Evolutionary conservation across 2,888 invertebrate genomes (phyloP).

Genomic region (Clusia tigrina): DNA sequence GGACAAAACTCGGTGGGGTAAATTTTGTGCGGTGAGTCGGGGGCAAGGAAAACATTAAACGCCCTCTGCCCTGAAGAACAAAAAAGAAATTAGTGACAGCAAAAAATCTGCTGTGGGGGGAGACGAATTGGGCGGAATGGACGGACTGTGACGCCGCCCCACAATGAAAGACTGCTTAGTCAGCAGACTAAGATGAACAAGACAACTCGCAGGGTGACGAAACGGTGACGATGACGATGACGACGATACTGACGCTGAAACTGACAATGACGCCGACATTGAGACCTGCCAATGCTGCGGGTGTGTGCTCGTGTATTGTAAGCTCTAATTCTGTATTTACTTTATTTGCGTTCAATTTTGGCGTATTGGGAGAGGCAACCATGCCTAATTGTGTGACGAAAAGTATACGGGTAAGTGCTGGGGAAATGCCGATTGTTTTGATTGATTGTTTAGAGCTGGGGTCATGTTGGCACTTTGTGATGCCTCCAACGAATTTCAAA

Average conservation of each 20-base stretch:
- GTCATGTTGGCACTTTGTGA: too few relatives aligned
- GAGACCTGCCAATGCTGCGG: constrained; percentile 57
- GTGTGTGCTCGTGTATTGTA: constrained; percentile 45
- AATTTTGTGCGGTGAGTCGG: too few relatives aligned
- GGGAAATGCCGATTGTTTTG: constrained; percentile 36
- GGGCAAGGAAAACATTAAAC: too few relatives aligned
- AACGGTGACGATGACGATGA: constrained; percentile 4
- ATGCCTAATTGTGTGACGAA: constrained; percentile 60
- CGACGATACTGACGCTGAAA: constrained; percentile 42
- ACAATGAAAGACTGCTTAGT: not conserved
- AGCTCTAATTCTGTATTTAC: not conserved
- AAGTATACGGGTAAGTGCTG: too few relatives aligned
- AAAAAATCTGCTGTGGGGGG: not conserved
- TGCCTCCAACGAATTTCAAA: too few relatives aligned
- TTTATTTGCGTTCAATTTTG: constrained; percentile 7
- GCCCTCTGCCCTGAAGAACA: too few relatives aligned
- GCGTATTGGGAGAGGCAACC: constrained; percentile 33
- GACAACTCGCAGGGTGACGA: constrained; percentile 2
- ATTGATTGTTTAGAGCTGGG: constrained; percentile 18
- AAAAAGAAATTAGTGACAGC: constrained; percentile 4
- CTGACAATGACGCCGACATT: constrained; percentile 49
- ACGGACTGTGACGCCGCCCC: constrained; percentile 10
- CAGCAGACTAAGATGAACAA: too few relatives aligned
- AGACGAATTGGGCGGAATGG: not conserved
- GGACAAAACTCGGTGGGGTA: too few relatives aligned